phyloP scores from a whole-genome alignment of 2,113 vertebrate genomes.

The Myotis brandtii region DNA sequence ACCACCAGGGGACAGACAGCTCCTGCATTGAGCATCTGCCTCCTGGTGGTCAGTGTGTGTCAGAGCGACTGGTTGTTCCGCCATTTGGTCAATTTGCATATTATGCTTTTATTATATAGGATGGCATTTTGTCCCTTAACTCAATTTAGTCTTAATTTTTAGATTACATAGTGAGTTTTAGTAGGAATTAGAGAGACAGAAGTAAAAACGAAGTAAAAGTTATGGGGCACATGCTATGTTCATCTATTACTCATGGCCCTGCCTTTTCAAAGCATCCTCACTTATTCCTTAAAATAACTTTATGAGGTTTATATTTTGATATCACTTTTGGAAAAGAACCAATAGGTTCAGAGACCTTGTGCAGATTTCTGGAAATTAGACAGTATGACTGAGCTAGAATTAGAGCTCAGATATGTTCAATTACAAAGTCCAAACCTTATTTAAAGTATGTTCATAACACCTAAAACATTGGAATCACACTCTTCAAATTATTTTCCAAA shows the following conservation, averaged over 20 bases:
- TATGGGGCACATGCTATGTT: neutral
- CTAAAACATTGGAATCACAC: neutral
- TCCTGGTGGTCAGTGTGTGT: no score
- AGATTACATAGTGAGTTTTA: neutral
- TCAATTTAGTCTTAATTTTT: constrained; percentile 30
- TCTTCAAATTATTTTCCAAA: neutral
- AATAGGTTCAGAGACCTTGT: neutral
- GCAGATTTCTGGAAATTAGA: neutral
- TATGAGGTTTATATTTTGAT: neutral
- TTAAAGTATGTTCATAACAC: neutral
- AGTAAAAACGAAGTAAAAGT: neutral
- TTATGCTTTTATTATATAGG: no score
- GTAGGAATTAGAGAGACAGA: neutral
- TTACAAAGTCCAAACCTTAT: neutral
- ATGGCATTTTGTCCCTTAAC: neutral
- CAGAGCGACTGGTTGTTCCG: no score
- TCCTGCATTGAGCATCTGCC: no score
- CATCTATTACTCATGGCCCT: neutral
- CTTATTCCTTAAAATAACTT: neutral
- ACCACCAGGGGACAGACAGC: no score
- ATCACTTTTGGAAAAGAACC: neutral
- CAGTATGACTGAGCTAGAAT: neutral
- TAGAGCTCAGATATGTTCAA: neutral
- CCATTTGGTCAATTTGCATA: no score
- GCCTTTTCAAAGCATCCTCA: neutral